Base-by-base conservation (phyloP, 2,888 invertebrate genomes). In the Diarsia brunnea region DNA sequence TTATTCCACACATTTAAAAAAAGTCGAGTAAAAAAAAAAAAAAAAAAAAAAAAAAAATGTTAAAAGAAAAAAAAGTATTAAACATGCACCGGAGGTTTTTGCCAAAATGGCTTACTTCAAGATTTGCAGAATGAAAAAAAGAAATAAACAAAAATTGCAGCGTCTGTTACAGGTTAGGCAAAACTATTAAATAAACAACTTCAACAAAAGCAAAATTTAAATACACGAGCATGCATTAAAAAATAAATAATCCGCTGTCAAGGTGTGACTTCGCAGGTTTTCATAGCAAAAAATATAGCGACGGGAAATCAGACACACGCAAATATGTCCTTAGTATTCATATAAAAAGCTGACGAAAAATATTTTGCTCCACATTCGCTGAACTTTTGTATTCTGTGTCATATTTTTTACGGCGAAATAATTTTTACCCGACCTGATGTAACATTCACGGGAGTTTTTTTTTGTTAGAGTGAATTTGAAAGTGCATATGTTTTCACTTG, bases 401-500 rank as follows among this genome's bases (percentile, higher is more conserved):
- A 82, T 69, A 81, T 84, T 85, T n/a, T 84, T 77, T 66, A 78
- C 75, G 75, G 75, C 38, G 61, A 84, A 75, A 82, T 84, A 81
- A 81, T 83, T 84, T 84, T 78, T 74, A 58, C 63, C 31, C 49
- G 84, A 60, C 63, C 53, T 61, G 53, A 27, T 63, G 66, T 80
- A 58, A 69, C 66, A 73, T 80, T 80, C 75, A 72, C 73, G 58
- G 24, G 14, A 19, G 38, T 21, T 21, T 24, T 47, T 53, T 21
- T 49, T 66, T 60, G 38, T 70, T 65, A 7, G 11, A 49, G 21
- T 60, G 45, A 12, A 64, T 84, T 75, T 82, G 27, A 45, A 74
- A 74, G 38, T 74, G 67, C 60, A 81, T 61, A 19, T 61, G 65
- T 73, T 69, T 82, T 71, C 31, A 49, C 70, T 78, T 69, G 65